These are phyloP conservation scores for Perdita meconis DNA, from an alignment of 2,888 invertebrate genomes.

Conservation along the genomic window DNA sequence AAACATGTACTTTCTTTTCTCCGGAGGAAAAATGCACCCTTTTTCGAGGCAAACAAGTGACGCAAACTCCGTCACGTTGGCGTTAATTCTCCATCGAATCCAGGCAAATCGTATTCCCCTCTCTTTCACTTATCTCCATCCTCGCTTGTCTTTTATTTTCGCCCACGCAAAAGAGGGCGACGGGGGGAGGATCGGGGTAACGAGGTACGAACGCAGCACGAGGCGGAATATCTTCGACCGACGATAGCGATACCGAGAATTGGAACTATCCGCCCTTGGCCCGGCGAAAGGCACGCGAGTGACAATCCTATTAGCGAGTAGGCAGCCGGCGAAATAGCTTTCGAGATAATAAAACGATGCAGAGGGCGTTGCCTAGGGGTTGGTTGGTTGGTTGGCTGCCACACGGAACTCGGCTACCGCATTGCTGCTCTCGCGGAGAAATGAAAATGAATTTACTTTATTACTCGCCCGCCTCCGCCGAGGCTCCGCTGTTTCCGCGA, in stretches of 20 bases:
- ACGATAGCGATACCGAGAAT: constrained; percentile 70
- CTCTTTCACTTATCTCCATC: constrained; percentile 35
- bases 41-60: constrained; percentile 19
- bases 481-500: constrained; percentile 32
- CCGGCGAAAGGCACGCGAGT: constrained; percentile 72
- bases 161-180: neutral
- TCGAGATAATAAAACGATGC: constrained; percentile 71
- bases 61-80: constrained; percentile 31
- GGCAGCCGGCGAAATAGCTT: constrained; percentile 73
- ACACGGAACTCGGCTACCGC: constrained; percentile 60
- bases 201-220: constrained; percentile 58
- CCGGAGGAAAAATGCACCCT: neutral
- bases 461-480: constrained; percentile 42
- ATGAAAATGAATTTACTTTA: constrained; percentile 69
- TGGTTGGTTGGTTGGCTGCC: constrained; percentile 44
- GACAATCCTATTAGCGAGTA: constrained; percentile 73
- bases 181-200: constrained; percentile 46
- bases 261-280: constrained; percentile 67
- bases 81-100: constrained; percentile 38
- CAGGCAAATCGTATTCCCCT: constrained; percentile 36
- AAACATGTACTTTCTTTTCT: too few species aligned
- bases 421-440: constrained; percentile 48
- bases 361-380: constrained; percentile 55
- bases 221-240: constrained; percentile 64
- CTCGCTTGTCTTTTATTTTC: constrained; percentile 32